Base-by-base conservation (phyloP, 2,797 vertebrate species). In the Chiroxiphia lanceolata region DNA sequence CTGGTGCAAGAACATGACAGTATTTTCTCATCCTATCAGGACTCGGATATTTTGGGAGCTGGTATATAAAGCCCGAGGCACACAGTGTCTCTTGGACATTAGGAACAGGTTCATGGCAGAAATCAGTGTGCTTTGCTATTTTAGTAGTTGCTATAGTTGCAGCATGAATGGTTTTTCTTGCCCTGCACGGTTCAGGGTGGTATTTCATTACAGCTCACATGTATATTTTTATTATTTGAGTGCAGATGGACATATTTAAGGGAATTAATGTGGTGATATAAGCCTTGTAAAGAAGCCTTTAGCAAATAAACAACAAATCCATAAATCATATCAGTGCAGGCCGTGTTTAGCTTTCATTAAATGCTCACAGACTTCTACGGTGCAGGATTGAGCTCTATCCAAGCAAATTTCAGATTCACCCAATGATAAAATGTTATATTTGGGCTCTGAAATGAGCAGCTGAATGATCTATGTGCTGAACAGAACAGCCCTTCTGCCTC, bases 1-100 rank as follows among this genome's bases (percentile, higher is more conserved):
- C 97, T 97, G 94, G 97, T 97, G 98, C 98, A 97, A 98, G 98
- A 98, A 98, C 98, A 96, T 98, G 97, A 98, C 98, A 97, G 92
- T 63, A 4, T 90, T 95, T 18, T 94, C 97, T 97, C 97, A 90
- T 98, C 99, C 99, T 99, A 99, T 99, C 97, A 95, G 96, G 89
- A 76, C 89, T 94, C 95, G 91, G 98, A 98, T 99, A 99, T 99
- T 99, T 99, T 99, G 98, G 98, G 99, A 98, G 97, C 96, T 70
- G 93, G 98, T 99, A 99, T 99, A 99, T 98, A 99, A 99, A 93
- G 96, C 98, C 84, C 6, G 8, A 27, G 2, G 96, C 94, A 92
- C 94, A 76, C 48, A 76, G 95, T 79, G 91, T 94, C 87, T 97
- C 89, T 96, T 67, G 68, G 90, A 94, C 95, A 82, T 65, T 40